Conservation (phyloP, 1,140 invertebrate genomes). For the Drosophila albomicans region DNA sequence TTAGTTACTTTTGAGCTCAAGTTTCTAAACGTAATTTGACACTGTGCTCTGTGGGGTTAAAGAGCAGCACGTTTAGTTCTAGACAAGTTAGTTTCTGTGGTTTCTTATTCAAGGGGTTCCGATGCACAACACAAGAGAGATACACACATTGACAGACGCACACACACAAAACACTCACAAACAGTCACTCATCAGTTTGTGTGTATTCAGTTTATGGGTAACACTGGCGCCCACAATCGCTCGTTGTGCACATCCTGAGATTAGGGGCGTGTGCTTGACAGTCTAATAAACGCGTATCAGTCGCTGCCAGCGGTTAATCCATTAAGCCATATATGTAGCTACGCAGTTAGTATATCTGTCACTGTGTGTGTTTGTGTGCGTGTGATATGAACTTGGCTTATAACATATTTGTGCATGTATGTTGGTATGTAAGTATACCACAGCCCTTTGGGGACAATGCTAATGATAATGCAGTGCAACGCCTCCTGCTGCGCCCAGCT, state of each 20-base stretch:
- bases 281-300: conserved; percentile 82
- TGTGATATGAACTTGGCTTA: conserved; percentile 38
- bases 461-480: conserved; percentile 78
- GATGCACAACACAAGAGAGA: neutral
- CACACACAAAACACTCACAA: neutral
- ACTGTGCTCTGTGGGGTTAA: conserved; percentile 34
- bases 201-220: conserved; percentile 30
- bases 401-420: conserved; percentile 55
- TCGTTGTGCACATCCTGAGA: conserved; percentile 47
- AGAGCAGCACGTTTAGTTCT: conserved; percentile 25
- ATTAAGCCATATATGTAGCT: conserved; percentile 73
- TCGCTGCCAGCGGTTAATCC: conserved; percentile 76
- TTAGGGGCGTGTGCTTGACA: conserved; percentile 75
- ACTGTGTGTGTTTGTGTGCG: conserved; percentile 1
- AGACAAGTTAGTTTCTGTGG: conserved; percentile 28
- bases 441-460: conserved; percentile 55
- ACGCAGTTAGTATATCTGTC: neutral
- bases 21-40: neutral
- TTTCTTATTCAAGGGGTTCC: conserved; percentile 10
- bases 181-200: neutral
- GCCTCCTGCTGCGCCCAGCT: conserved; percentile 57
- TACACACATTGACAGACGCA: neutral
- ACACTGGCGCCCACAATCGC: conserved; percentile 12
- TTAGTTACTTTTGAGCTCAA: neutral
- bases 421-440: neutral